phyloP scores from a whole-genome alignment of 1,140 invertebrate genomes.

The Sitobion miscanthi region DNA sequence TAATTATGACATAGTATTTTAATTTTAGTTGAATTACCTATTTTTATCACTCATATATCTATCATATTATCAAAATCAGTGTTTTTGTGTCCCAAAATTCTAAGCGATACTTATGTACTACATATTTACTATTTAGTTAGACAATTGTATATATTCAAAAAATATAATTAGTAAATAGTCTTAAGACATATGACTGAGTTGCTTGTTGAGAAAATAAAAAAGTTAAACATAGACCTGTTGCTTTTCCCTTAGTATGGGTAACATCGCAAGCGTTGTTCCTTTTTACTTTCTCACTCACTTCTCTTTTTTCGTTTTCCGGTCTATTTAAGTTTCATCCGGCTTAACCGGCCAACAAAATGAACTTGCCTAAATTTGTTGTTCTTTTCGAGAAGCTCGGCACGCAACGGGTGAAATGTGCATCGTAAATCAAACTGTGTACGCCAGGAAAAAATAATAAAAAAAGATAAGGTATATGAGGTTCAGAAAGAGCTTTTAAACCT shows the following conservation, averaged over 20 bases:
- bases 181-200: neutral
- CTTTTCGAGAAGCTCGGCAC: conserved; percentile 6
- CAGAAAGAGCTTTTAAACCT: conserved; percentile 30
- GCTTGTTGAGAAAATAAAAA: conserved; percentile 4
- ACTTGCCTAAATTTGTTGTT: conserved; percentile 31
- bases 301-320: neutral
- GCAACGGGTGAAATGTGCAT: neutral
- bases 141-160: neutral
- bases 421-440: conserved; percentile 29
- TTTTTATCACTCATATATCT: neutral
- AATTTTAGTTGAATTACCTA: neutral
- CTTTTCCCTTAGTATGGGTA: neutral
- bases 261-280: neutral
- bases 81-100: neutral
- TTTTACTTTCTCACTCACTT: neutral
- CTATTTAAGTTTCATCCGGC: conserved; percentile 15
- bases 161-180: neutral
- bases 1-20: neutral
- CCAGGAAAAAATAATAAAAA: neutral
- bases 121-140: neutral
- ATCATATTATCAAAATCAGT: neutral
- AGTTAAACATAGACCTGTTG: conserved; percentile 23
- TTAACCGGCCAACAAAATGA: neutral
- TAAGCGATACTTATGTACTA: neutral
- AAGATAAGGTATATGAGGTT: neutral